Base-by-base conservation (phyloP, 2,888 invertebrate genomes). In the Pristionchus entomophagus region DNA sequence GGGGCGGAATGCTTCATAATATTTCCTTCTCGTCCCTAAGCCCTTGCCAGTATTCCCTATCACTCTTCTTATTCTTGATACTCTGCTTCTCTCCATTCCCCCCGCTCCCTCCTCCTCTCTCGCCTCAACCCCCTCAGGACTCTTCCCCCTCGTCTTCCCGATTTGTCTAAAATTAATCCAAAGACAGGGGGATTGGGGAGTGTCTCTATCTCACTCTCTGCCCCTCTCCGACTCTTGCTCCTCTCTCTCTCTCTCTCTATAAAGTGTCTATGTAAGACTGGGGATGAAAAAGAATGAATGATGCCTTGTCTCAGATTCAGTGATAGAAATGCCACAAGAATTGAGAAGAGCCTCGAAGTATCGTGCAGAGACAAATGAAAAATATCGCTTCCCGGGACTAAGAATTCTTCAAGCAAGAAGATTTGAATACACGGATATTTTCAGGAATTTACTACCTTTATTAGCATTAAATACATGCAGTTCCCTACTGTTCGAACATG, bases 161-260 rank as follows among this genome's bases (percentile, higher is more conserved):
- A 73, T 73, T 73, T 73, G 73, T 73, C 73, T 73, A 73, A 73
- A 73, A 73, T 73, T 73, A 73, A 73, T 73, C 73, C 73, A 73
- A 73, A 73, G 73, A 73, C 73, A 73, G 73, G 41, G n/a, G 65
- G 73, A 73, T 73, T 73, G 73, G 41, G 17, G 69, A n/a, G 38
- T 73, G 22, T 73, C 73, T 45, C 73, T 73, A 65, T 65, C 65
- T 32, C 73, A 35, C 73, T 73, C 38, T 26, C 41, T 41, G 6
- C 17, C 73, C 26, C 65, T 73, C n/a, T n/a, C n/a, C 41, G 0
- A 17, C 45, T n/a, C n/a, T 22, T 26, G 41, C 73, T 73, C n/a
- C 73, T 45, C 65, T 73, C n/a, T n/a, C n/a, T 22, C 0, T 22
- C 45, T n/a, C n/a, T 22, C 45, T 73, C 73, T 73, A 73, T 73